Conservation (phyloP, 1,140 invertebrate genomes). For the Camponotus floridanus region DNA sequence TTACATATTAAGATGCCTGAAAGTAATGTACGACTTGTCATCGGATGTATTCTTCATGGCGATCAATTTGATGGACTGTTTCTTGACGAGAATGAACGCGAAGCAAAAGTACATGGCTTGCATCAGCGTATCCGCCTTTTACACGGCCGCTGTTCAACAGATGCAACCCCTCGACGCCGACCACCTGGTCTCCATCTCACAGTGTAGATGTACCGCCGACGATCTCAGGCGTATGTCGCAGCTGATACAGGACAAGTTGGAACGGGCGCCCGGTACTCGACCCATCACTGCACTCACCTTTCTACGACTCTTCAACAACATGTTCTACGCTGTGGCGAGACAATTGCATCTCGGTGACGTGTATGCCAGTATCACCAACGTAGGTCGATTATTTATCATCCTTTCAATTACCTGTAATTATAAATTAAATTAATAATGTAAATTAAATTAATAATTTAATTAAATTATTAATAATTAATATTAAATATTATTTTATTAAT, state of each 20-base stretch:
- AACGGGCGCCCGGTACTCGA: constrained; percentile 87
- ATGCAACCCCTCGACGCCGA: constrained; percentile 81
- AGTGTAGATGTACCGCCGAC: constrained; percentile 91
- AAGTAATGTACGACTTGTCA: constrained; percentile 93
- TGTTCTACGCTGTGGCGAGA: constrained; percentile 87
- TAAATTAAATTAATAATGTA: too few relatives aligned
- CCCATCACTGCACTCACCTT: constrained; percentile 90
- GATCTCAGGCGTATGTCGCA: constrained; percentile 92
- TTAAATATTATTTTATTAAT: too few relatives aligned
- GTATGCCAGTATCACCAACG: constrained; percentile 82
- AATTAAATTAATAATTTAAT: too few relatives aligned
- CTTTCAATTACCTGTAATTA: not conserved
- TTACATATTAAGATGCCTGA: constrained; percentile 92
- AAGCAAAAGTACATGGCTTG: constrained; percentile 90
- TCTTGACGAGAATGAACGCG: constrained; percentile 91
- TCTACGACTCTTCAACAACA: constrained; percentile 88
- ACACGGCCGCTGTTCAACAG: constrained; percentile 87
- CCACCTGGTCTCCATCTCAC: constrained; percentile 87
- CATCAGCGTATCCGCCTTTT: constrained; percentile 90
- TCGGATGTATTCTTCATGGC: constrained; percentile 92
- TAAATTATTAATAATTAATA: too few relatives aligned
- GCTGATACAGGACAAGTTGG: constrained; percentile 90
- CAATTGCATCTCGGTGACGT: constrained; percentile 85
- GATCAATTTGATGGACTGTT: constrained; percentile 92
- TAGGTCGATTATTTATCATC: constrained; percentile 57